Conservation (phyloP, 2,113 vertebrate species). For the Gambusia affinis region DNA sequence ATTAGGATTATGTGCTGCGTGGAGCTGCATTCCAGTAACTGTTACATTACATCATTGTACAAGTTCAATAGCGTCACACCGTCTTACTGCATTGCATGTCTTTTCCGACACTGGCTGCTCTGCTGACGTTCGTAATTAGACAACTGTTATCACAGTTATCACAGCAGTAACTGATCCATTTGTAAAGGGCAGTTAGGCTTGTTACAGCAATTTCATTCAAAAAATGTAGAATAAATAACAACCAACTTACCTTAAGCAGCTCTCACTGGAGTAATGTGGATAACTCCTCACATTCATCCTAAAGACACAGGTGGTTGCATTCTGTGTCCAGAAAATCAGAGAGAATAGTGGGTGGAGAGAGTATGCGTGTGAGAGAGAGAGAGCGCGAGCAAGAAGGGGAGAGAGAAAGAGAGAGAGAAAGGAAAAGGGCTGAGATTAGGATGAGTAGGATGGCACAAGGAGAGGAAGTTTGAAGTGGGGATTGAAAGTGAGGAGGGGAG, state of each 20-base stretch:
- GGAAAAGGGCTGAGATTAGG: slow-evolving; percentile 49
- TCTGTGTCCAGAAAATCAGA: slow-evolving; percentile 61
- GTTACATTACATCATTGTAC: slow-evolving; percentile 61
- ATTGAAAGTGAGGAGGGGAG: slow-evolving; percentile 13
- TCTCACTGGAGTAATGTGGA: slow-evolving; percentile 53
- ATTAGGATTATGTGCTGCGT: slow-evolving; percentile 68
- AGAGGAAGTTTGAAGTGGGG: slow-evolving; percentile 52
- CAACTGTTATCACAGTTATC: slow-evolving; percentile 47
- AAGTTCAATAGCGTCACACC: slow-evolving; percentile 49
- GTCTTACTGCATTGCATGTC: slow-evolving; percentile 45
- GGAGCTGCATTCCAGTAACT: slow-evolving; percentile 59
- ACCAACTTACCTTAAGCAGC: slow-evolving; percentile 75
- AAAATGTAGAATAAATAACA: slow-evolving; percentile 53
- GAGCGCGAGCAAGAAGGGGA: slow-evolving; percentile 22
- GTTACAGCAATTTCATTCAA: slow-evolving; percentile 40
- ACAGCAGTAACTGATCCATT: slow-evolving; percentile 42
- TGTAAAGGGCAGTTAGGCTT: slow-evolving; percentile 32
- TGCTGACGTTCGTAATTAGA: slow-evolving; percentile 35
- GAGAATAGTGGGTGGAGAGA: slow-evolving; percentile 48
- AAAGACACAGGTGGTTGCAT: slow-evolving; percentile 66
- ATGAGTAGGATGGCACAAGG: slow-evolving; percentile 40
- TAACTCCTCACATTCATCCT: slow-evolving; percentile 22
- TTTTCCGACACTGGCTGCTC: slow-evolving; percentile 37
- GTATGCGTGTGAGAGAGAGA: neutral
- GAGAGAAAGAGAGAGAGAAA: slow-evolving; percentile 13